These are phyloP conservation scores for Odontomachus brunneus DNA, from an alignment of 1,140 invertebrate genomes.

Conservation along the genomic window DNA sequence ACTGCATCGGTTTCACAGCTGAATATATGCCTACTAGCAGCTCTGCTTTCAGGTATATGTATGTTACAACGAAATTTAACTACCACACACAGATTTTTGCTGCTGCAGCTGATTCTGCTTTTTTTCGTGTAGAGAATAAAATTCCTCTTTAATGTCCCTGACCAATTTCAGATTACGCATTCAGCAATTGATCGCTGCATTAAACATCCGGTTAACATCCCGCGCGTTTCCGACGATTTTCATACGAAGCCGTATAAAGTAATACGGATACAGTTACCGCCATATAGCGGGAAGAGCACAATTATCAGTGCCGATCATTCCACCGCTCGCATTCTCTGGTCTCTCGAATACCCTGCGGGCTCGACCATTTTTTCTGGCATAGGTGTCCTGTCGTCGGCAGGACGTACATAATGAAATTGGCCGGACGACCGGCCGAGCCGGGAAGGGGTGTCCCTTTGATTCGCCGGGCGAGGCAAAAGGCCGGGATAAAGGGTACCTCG, in stretches of 20 bases:
- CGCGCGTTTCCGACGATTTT: background rate
- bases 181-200: background rate
- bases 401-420: slow-evolving; percentile 75
- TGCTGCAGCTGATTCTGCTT: too few species aligned
- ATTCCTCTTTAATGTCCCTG: too few species aligned
- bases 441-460: slow-evolving; percentile 69
- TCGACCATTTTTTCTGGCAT: slow-evolving; percentile 37
- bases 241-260: background rate
- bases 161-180: too few species aligned
- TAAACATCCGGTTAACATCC: background rate
- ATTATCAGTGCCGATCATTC: slow-evolving; percentile 45
- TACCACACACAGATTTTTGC: too few species aligned
- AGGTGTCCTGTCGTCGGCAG: slow-evolving; percentile 64
- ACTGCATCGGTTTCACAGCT: too few species aligned
- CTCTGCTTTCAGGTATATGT: too few species aligned
- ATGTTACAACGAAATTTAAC: too few species aligned
- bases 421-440: slow-evolving; percentile 63
- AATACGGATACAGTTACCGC: background rate
- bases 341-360: slow-evolving; percentile 18
- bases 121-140: background rate
- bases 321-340: slow-evolving; percentile 22
- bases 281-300: background rate
- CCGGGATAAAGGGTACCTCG: slow-evolving; percentile 66
- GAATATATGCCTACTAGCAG: too few species aligned
- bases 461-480: slow-evolving; percentile 61